These are phyloP conservation scores for Griposia aprilina DNA, from an alignment of 2,888 invertebrate genomes.

Conservation along the genomic window DNA sequence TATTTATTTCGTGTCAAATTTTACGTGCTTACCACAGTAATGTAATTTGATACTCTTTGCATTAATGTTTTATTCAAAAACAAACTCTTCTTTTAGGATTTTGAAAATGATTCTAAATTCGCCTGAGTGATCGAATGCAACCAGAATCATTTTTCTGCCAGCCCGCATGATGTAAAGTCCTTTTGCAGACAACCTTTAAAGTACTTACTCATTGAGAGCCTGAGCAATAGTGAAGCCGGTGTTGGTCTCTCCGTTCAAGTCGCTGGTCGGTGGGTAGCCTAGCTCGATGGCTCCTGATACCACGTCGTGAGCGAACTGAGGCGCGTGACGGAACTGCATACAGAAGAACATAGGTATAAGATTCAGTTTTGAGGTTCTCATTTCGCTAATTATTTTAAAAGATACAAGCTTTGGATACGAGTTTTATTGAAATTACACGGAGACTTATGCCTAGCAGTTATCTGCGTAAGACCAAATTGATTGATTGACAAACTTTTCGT, in stretches of 20 bases:
- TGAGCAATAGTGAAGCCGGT: constrained; percentile 93
- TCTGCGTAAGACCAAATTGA: too few species aligned
- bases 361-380: neutral
- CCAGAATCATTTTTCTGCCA: neutral
- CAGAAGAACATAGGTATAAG: constrained; percentile 7
- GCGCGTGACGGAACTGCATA: constrained; percentile 91
- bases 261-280: constrained; percentile 91
- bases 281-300: constrained; percentile 91
- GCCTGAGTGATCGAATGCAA: neutral
- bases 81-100: neutral
- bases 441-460: neutral
- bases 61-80: neutral
- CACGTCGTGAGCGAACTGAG: constrained; percentile 91
- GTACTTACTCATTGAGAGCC: constrained; percentile 83
- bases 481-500: neutral
- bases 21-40: neutral
- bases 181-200: neutral
- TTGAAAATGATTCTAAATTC: neutral
- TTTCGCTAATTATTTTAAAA: too few species aligned
- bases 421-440: neutral
- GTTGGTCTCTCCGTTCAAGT: constrained; percentile 91
- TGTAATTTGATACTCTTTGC: neutral
- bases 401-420: too few species aligned
- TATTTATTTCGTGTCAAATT: neutral
- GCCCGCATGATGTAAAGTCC: neutral